A percentile compares a stretch with the other conserved stretches of the same genome.
Conservation (phyloP, 2,113 vertebrate genomes). For the Hemiscyllium ocellatum region DNA sequence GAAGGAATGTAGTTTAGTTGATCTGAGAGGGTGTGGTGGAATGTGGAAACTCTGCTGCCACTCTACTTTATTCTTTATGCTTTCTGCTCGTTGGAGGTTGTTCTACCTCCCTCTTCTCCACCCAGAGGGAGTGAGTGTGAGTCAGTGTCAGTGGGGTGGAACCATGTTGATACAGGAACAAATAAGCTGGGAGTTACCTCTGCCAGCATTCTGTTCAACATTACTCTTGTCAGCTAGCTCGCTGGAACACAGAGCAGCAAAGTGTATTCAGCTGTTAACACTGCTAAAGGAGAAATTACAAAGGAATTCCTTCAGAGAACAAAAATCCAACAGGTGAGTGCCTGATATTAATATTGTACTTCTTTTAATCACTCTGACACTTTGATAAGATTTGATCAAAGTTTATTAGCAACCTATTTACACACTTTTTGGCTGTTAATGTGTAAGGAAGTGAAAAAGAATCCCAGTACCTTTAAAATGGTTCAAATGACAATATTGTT, state of each 20-base stretch:
- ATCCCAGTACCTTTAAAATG: background rate
- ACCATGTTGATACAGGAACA: background rate
- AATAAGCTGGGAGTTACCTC: constrained; percentile 13
- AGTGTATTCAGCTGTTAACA: background rate
- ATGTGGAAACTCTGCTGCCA: constrained; percentile 26
- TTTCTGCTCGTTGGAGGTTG: background rate
- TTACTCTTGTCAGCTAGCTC: background rate
- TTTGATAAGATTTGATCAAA: background rate
- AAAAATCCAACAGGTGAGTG: background rate
- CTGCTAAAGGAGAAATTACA: background rate
- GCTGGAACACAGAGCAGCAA: background rate
- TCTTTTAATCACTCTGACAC: background rate
- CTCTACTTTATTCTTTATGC: background rate
- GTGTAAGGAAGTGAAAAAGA: background rate
- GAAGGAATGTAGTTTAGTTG: constrained; percentile 22
- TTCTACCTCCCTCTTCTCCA: constrained; percentile 17
- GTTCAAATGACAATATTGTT: background rate
- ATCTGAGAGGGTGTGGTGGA: constrained; percentile 30
- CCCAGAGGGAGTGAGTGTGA: constrained; percentile 32
- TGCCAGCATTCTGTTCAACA: background rate
- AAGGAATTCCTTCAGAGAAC: background rate
- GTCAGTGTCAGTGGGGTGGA: constrained; percentile 22
- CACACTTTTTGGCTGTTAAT: background rate
- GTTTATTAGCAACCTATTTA: background rate
- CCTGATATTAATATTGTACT: background rate